phyloP scores from a whole-genome alignment of 2,888 invertebrate genomes.

The Gryllus longicercus region DNA sequence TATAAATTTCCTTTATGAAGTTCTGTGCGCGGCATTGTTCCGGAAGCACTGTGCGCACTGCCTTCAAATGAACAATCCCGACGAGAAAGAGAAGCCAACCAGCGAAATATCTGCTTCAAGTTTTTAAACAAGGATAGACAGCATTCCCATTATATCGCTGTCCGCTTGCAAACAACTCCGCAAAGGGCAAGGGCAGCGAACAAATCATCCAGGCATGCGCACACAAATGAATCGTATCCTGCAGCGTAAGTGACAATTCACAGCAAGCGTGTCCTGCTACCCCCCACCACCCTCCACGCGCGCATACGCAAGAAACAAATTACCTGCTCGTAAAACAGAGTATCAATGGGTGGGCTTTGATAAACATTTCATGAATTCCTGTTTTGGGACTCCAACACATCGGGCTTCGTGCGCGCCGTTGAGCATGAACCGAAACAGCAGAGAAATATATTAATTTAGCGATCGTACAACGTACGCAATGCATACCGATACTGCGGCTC shows the following conservation, averaged over 20 bases:
- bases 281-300: background rate
- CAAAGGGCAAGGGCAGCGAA: background rate
- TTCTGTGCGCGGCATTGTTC: no score
- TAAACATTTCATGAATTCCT: constrained; percentile 17
- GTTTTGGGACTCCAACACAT: background rate
- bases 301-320: background rate
- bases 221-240: background rate
- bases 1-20: no score
- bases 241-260: background rate
- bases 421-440: background rate
- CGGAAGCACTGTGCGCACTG: no score
- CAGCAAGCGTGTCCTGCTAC: background rate
- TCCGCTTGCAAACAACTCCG: background rate
- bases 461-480: background rate
- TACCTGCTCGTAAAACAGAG: constrained; percentile 6
- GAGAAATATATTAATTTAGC: constrained; percentile 10
- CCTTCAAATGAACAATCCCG: no score
- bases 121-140: no score
- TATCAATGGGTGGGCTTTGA: background rate
- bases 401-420: background rate
- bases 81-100: no score
- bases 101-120: no score
- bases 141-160: no score
- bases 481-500: background rate
- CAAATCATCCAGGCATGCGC: background rate